These are phyloP conservation scores for Agriopis aurantiaria DNA, from an alignment of 2,888 invertebrate genomes.

Conservation along the genomic window DNA sequence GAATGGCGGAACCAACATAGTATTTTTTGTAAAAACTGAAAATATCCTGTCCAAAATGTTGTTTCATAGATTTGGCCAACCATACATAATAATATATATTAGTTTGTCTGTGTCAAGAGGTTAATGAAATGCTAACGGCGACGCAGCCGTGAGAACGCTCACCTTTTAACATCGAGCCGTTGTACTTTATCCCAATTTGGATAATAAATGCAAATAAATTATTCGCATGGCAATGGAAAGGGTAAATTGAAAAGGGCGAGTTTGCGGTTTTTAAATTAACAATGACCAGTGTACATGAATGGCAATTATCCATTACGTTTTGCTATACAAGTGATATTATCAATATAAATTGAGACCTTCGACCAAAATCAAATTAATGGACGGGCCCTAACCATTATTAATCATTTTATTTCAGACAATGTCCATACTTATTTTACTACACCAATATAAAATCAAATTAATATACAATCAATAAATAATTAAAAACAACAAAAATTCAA, in stretches of 20 bases:
- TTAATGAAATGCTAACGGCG: not conserved
- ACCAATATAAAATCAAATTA: too few species aligned
- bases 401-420: too few species aligned
- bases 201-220: slow-evolving; percentile 17
- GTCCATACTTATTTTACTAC: too few species aligned
- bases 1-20: not conserved
- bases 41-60: too few species aligned
- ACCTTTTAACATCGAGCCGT: not conserved
- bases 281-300: not conserved
- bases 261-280: slow-evolving; percentile 8
- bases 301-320: not conserved
- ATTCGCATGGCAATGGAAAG: not conserved
- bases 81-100: not conserved
- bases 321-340: not conserved
- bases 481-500: too few species aligned
- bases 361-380: too few species aligned
- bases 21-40: too few species aligned
- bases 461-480: too few species aligned
- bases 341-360: too few species aligned
- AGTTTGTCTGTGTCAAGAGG: not conserved
- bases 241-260: slow-evolving; percentile 1
- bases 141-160: too few species aligned
- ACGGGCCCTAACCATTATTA: too few species aligned
- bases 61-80: not conserved
- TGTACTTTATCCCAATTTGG: slow-evolving; percentile 2